Percentiles rank a stretch among this genome's conserved stretches.
Conservation (phyloP, 2,113 vertebrate genomes). For the Verasper variegatus region DNA sequence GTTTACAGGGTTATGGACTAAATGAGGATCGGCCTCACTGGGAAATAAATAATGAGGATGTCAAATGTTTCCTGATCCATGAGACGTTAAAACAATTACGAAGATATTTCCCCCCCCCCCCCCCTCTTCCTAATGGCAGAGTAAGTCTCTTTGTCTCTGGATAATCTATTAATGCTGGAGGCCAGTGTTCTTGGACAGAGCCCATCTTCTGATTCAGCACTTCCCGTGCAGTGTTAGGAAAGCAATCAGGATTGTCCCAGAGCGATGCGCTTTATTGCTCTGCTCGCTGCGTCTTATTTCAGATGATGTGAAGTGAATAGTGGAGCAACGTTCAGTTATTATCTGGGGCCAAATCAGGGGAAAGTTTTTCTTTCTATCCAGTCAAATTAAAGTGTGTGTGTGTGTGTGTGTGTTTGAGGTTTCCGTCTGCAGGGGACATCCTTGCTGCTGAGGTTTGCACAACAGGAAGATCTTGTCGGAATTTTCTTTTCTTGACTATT, state of each 20-base stretch:
- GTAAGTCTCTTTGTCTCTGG: slow-evolving; percentile 42
- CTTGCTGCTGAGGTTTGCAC: slow-evolving; percentile 42
- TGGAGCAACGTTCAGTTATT: slow-evolving; percentile 14
- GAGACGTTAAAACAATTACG: slow-evolving; percentile 34
- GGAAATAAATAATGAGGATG: slow-evolving; percentile 30
- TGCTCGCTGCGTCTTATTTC: slow-evolving; percentile 47
- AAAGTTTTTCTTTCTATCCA: slow-evolving; percentile 13
- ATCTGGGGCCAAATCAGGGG: slow-evolving; percentile 37
- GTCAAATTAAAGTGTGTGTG: slow-evolving; percentile 13
- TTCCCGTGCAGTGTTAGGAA: slow-evolving; percentile 48
- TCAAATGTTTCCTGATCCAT: slow-evolving; percentile 30
- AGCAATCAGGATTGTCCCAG: slow-evolving; percentile 62
- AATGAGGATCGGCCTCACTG: slow-evolving; percentile 9
- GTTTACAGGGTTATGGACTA: slow-evolving; percentile 13
- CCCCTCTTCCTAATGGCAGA: slow-evolving; percentile 5
- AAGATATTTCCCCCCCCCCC: no score
- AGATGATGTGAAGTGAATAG: slow-evolving; percentile 41
- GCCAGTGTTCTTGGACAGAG: slow-evolving; percentile 41
- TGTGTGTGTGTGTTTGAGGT: neutral
- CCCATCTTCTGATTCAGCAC: slow-evolving; percentile 63
- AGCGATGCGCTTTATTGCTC: slow-evolving; percentile 55
- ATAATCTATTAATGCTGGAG: slow-evolving; percentile 45
- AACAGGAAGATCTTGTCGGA: slow-evolving; percentile 39
- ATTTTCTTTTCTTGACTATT: slow-evolving; percentile 3
- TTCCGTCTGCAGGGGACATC: slow-evolving; percentile 15